Conservation (phyloP, 2,888 invertebrate species). For the Caenorhabditis virilis region DNA sequence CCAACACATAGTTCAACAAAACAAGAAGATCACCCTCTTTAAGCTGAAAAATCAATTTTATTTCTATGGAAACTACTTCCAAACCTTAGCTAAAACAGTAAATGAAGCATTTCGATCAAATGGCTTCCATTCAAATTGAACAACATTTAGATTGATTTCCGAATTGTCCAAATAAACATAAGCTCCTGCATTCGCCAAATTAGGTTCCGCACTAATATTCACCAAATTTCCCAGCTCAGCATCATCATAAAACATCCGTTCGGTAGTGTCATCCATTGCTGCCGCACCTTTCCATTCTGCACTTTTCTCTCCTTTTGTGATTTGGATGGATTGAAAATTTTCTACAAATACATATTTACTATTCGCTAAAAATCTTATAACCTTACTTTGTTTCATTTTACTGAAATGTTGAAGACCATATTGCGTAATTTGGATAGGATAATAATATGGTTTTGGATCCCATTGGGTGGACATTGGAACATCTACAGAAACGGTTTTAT, state of each 20-base stretch:
- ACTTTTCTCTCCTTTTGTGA: conserved; percentile 21
- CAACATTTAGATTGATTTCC: conserved; percentile 35
- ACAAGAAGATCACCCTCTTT: conserved; percentile 40
- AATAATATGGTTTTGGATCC: conserved; percentile 92
- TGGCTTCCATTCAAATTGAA: conserved; percentile 50
- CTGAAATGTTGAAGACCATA: conserved; percentile 96
- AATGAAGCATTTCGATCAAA: conserved; percentile 48
- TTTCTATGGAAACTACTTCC: background rate
- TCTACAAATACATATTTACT: conserved; percentile 1
- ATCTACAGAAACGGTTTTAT: conserved; percentile 65
- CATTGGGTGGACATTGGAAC: conserved; percentile 96
- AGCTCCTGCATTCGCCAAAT: conserved; percentile 44
- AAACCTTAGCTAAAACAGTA: conserved; percentile 41
- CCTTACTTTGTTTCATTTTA: conserved; percentile 73
- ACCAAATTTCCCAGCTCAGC: conserved; percentile 32
- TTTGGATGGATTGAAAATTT: background rate
- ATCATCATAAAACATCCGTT: conserved; percentile 43
- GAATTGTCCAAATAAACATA: conserved; percentile 47
- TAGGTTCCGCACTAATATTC: conserved; percentile 44
- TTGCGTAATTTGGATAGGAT: conserved; percentile 97
- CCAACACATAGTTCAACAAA: conserved; percentile 51
- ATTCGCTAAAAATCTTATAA: background rate
- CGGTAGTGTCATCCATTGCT: conserved; percentile 44
- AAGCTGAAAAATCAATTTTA: conserved; percentile 23
- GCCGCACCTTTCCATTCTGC: conserved; percentile 49